Evolutionary conservation across 2,113 vertebrate genomes (phyloP).

Genomic region (Gymnocephalus cernua): DNA sequence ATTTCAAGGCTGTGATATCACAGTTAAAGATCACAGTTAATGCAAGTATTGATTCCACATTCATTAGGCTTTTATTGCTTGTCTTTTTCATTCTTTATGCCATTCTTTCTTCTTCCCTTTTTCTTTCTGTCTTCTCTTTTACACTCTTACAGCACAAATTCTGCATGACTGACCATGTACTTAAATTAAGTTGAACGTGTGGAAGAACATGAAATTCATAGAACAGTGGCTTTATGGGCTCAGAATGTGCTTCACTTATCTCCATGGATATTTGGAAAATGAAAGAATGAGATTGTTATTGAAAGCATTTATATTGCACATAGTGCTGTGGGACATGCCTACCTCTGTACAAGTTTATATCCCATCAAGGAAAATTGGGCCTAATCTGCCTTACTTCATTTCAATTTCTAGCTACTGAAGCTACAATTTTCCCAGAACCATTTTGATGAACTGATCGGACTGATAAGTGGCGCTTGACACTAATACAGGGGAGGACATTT

Average conservation of each 20-base stretch:
- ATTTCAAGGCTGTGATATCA: conserved; percentile 70
- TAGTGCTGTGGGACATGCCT: not conserved
- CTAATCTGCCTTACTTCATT: conserved; percentile 43
- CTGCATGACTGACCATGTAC: conserved; percentile 35
- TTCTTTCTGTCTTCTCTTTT: not conserved
- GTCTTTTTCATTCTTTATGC: conserved; percentile 20
- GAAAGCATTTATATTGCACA: not conserved
- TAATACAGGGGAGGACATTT: conserved; percentile 47
- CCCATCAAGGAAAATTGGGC: not conserved
- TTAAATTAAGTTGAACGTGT: not conserved
- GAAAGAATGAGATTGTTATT: not conserved
- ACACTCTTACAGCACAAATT: not conserved
- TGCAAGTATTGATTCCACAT: conserved; percentile 71
- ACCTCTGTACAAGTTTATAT: conserved; percentile 18
- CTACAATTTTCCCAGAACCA: conserved; percentile 25
- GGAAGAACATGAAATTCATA: conserved; percentile 7
- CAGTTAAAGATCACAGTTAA: conserved; percentile 68
- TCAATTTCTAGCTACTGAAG: conserved; percentile 27
- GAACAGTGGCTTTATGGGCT: conserved; percentile 36
- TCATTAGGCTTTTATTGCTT: conserved; percentile 49
- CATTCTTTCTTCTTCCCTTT: not conserved
- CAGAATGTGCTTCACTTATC: conserved; percentile 29
- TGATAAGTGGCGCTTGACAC: conserved; percentile 32
- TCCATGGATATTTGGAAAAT: conserved; percentile 7
- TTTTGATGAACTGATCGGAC: conserved; percentile 55